Base-by-base conservation (phyloP, 2,113 vertebrate genomes). In the Dicaeum eximium region DNA sequence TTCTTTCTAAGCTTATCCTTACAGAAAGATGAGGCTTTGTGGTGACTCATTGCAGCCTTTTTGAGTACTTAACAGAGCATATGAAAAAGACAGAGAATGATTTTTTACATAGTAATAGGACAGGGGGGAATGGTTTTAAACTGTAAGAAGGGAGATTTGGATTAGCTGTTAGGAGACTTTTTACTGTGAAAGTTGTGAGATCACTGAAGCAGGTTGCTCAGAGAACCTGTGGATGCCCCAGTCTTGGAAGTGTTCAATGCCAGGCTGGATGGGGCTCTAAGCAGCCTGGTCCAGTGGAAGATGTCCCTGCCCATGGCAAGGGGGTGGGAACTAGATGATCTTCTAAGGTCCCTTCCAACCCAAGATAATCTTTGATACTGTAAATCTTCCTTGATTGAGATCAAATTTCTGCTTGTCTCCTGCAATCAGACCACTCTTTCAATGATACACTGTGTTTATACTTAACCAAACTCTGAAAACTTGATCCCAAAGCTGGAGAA, bases 1-100 rank as follows among this genome's bases (percentile, higher is more conserved):
- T 77, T 66, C 44, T 88, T 82, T 61, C 37, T 56, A n/a, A 82
- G 21, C 33, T 67, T 67, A 6, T 30, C 31, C 6, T 37, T 56
- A 14, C 0, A 45, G 44, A 74, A 88, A 45, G 15, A 24, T 81
- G 70, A 35, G 21, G 38, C 14, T 53, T 13, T 0, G 0, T 74
- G 47, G 47, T 47, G 30, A 54, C n/a, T 47, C n/a, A 27, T 0
- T 61, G n/a, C 30, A 89, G 61, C 62, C 20, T 82, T 67, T 67
- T 54, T 54, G 30, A 54, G 17, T 54, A 16, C 54, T 54, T 40
- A 31, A 66, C 4, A 4, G 25, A 69, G 17, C 40, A 15, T 42
- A 48, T 30, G 10, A 31, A 67, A 61, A 53, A 74, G 33, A 51
- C 27, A 27, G 45, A 38, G 23, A 38, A n/a, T 7, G 11, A 15